A percentile compares a stretch with the other conserved stretches of the same genome.
Conservation (phyloP, 2,113 vertebrate species). For the Ceyx margarethae region DNA sequence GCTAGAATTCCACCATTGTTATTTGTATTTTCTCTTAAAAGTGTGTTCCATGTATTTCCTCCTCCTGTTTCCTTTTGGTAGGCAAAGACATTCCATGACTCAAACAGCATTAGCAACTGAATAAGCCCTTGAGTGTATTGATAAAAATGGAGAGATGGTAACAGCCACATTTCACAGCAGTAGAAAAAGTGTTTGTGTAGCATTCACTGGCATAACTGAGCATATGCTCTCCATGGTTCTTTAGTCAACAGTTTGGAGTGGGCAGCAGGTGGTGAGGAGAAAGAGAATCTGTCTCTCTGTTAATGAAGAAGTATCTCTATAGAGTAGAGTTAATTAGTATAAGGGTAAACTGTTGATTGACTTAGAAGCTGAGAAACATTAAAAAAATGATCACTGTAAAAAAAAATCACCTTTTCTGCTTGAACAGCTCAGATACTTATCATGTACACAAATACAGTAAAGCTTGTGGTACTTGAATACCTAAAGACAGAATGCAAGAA, state of each 20-base stretch:
- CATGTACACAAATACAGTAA: neutral
- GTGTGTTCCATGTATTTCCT: neutral
- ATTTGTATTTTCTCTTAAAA: constrained; percentile 3
- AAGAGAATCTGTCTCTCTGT: constrained; percentile 56
- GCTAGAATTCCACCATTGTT: neutral
- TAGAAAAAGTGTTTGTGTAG: constrained; percentile 40
- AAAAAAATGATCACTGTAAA: neutral
- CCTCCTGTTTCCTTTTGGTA: constrained; percentile 20
- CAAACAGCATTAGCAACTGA: constrained; percentile 36
- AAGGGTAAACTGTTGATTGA: constrained; percentile 16
- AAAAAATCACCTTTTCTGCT: neutral
- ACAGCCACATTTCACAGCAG: constrained; percentile 42
- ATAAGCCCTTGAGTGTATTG: constrained; percentile 15
- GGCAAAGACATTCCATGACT: constrained; percentile 47
- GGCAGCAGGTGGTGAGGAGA: constrained; percentile 26
- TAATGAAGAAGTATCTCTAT: constrained; percentile 37
- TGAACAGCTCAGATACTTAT: neutral
- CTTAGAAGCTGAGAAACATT: neutral
- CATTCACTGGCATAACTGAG: constrained; percentile 20
- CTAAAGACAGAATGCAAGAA: neutral
- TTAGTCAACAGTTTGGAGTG: constrained; percentile 46
- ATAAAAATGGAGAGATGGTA: constrained; percentile 10
- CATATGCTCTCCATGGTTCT: constrained; percentile 39
- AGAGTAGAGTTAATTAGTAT: constrained; percentile 2
- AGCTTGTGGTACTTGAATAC: neutral